Evolutionary conservation across 1,140 invertebrate species (phyloP).

Genomic region (Drosophila mauritiana): DNA sequence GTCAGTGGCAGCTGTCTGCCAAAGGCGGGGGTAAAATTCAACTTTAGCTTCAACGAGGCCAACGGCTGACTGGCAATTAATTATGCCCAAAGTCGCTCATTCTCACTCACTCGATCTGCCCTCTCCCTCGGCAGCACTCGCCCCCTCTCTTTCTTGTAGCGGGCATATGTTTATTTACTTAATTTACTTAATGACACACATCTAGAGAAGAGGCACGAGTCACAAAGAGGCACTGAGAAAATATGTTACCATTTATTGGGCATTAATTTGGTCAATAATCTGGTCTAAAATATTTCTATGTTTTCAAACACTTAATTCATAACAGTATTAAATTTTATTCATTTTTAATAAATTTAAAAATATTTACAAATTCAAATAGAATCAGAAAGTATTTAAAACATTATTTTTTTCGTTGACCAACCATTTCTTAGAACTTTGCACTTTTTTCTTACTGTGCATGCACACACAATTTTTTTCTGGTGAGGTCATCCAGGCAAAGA

Average conservation of each 20-base stretch:
- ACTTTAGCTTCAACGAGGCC: conserved; percentile 57
- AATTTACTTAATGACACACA: conserved; percentile 83
- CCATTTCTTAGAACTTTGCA: not conserved
- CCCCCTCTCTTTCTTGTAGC: conserved; percentile 42
- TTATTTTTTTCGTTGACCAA: too few relatives aligned
- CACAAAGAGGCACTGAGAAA: conserved; percentile 16
- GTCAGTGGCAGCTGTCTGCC: conserved; percentile 52
- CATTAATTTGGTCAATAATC: not conserved
- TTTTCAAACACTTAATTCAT: not conserved
- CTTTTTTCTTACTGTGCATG: conserved; percentile 21
- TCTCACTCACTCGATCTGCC: conserved; percentile 39
- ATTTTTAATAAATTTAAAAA: too few relatives aligned
- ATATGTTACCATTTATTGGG: not conserved
- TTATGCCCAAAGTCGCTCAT: conserved; percentile 70
- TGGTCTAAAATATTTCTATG: not conserved
- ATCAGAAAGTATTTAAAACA: too few relatives aligned
- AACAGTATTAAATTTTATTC: too few relatives aligned
- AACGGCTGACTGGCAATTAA: conserved; percentile 81
- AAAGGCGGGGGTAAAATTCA: conserved; percentile 43
- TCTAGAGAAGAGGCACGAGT: conserved; percentile 47
- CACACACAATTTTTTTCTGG: conserved; percentile 47
- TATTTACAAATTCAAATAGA: too few relatives aligned
- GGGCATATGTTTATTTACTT: conserved; percentile 84
- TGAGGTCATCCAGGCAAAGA: conserved; percentile 76
- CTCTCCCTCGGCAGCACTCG: not conserved